A percentile compares a stretch with the other conserved stretches of the same genome.
These are phyloP conservation scores for Stictocephala bisonia DNA, from an alignment of 2,888 invertebrate species.

Conservation along the genomic window DNA sequence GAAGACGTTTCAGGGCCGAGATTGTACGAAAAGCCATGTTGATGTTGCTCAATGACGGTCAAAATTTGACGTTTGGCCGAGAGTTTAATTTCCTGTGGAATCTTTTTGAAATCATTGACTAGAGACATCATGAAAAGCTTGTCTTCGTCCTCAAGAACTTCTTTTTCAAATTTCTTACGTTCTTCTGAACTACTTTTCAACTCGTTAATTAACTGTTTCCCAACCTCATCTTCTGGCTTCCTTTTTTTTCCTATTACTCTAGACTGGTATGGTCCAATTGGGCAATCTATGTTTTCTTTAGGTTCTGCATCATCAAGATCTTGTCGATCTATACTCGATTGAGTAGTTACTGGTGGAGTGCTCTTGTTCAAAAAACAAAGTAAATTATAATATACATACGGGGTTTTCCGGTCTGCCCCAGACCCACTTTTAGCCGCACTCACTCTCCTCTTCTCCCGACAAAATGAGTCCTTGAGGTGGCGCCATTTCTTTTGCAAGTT, in stretches of 20 bases:
- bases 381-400: constrained; percentile 14
- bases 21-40: constrained; percentile 6
- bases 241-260: not conserved
- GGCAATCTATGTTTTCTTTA: not conserved
- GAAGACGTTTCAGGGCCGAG: not conserved
- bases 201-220: constrained; percentile 4
- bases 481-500: constrained; percentile 25
- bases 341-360: constrained; percentile 4
- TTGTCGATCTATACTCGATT: not conserved
- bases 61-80: constrained; percentile 15
- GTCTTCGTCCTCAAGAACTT: constrained; percentile 7
- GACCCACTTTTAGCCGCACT: constrained; percentile 2
- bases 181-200: not conserved
- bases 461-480: not conserved
- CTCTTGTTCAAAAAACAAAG: constrained; percentile 1
- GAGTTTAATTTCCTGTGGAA: not conserved
- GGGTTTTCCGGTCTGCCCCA: constrained; percentile 1
- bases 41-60: constrained; percentile 18
- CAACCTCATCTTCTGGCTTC: constrained; percentile 14
- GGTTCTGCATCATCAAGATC: not conserved
- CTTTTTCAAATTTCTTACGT: constrained; percentile 1
- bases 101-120: constrained; percentile 19
- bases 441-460: not conserved
- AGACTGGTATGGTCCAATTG: constrained; percentile 11
- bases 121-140: constrained; percentile 17